phyloP scores from a whole-genome alignment of 2,113 vertebrate genomes.

The Fukomys damarensis region DNA sequence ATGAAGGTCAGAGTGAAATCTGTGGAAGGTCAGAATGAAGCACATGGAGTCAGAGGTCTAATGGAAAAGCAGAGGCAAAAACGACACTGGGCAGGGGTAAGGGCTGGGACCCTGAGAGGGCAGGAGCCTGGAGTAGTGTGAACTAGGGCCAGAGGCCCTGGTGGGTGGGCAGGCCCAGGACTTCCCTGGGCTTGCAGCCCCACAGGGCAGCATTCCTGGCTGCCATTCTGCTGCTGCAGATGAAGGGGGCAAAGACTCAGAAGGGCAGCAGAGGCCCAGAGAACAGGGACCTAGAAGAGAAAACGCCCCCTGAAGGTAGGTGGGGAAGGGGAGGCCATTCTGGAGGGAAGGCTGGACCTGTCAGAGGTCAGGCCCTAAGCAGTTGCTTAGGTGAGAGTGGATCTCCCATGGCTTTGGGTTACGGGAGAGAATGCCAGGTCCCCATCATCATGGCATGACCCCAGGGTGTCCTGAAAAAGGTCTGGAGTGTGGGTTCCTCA shows the following conservation, averaged over 20 bases:
- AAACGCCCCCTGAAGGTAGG: background rate
- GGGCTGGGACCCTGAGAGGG: background rate
- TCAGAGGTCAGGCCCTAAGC: no score
- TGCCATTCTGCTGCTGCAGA: slow-evolving; percentile 34
- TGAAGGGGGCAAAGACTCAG: slow-evolving; percentile 14
- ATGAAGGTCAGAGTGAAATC: background rate
- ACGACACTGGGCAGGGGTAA: background rate
- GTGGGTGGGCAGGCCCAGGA: slow-evolving; percentile 36
- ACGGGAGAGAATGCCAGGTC: fast-evolving
- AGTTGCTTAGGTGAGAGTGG: background rate
- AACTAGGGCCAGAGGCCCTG: no score
- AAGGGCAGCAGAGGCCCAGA: background rate
- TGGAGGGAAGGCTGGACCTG: background rate
- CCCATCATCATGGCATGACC: background rate
- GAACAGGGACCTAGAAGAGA: background rate
- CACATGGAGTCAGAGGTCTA: slow-evolving; percentile 31
- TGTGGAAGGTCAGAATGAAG: no score
- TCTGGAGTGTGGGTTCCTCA: background rate
- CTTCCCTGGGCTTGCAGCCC: slow-evolving; percentile 40
- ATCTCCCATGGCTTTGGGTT: background rate
- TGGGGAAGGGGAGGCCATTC: background rate
- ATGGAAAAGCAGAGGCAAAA: slow-evolving; percentile 15
- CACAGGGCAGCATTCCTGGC: slow-evolving; percentile 36
- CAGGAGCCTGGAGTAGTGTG: background rate
- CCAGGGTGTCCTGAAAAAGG: background rate